Percentiles rank a stretch among this genome's conserved stretches.
phyloP scores from a whole-genome alignment of 2,888 invertebrate genomes.

The Onthophagus sagittarius region DNA sequence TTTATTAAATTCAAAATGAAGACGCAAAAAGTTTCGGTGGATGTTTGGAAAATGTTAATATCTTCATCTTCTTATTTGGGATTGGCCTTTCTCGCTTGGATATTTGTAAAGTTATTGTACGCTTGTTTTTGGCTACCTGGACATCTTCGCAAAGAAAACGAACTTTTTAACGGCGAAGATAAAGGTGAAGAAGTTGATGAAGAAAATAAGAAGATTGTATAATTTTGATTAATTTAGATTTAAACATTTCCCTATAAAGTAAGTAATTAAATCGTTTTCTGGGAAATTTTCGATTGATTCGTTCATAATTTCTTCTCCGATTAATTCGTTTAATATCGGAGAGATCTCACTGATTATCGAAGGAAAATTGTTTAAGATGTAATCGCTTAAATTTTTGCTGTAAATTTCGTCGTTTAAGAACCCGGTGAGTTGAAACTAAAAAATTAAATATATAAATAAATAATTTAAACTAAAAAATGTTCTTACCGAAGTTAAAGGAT shows the following conservation, averaged over 20 bases:
- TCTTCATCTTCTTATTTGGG: slow-evolving; percentile 60
- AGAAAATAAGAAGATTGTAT: not conserved
- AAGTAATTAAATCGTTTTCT: not conserved
- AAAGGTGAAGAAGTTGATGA: not conserved
- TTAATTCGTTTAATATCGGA: not conserved
- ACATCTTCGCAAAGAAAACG: slow-evolving; percentile 55
- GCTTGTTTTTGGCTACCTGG: slow-evolving; percentile 64
- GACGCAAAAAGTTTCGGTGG: slow-evolving; percentile 64
- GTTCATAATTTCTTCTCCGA: not conserved
- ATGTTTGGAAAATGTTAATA: slow-evolving; percentile 63
- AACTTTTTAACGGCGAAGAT: slow-evolving; percentile 27
- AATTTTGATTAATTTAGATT: not conserved
- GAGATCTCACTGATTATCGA: not conserved
- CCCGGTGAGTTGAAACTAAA: not conserved
- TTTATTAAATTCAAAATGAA: slow-evolving; percentile 49
- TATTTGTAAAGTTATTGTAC: slow-evolving; percentile 62
- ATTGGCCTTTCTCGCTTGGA: slow-evolving; percentile 60
- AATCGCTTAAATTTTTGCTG: not conserved
- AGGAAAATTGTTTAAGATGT: not conserved
- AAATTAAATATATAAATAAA: not conserved
- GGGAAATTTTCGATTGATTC: not conserved
- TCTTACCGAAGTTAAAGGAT: not conserved
- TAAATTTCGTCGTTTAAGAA: not conserved
- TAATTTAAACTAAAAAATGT: not conserved
- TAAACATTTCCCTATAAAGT: not conserved